Base-by-base conservation (phyloP, 2,113 vertebrate genomes). In the Cochlearius cochlearius region DNA sequence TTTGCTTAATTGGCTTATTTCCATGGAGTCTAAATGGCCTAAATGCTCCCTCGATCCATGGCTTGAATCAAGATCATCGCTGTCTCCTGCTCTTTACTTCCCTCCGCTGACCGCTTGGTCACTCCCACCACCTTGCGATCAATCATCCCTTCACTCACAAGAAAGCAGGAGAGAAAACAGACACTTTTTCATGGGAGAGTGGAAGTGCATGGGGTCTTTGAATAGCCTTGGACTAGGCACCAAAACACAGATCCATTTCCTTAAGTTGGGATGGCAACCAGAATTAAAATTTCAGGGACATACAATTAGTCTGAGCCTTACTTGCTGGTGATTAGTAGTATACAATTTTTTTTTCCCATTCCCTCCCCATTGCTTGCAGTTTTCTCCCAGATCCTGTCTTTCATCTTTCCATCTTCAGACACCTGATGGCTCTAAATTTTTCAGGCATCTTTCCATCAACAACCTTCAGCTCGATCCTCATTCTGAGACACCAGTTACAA, bases 11-110 rank as follows among this genome's bases (percentile, higher is more conserved):
- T 91, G 58, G 29, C 53, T 82, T 60, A 74, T 79, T 72, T 72
- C 39, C 39, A 30, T 12, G 56, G 34, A 86, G 26, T 8, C 25
- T 43, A 9, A 49, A 36, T 4, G 30, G 11, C 25, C 29, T 59
- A 25, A 74, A 41, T 9, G 15, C 9, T 77, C 26, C 18, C 32
- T 56, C 25, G 20, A 25, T 19, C 1, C 2, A 45, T 16, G n/a
- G 15, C 11, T 20, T 52, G 30, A 67, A 22, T 17, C 20, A 34
- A 45, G 18, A 38, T 8, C n/a, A 7, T 6, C 0, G 0, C 19
- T 53, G 5, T 15, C 49, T 72, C 30, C 74, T 64, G 47, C 60
- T 71, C 29, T 52, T 53, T 30, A 32, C 41, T 58, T 64, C 36
- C 50, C 63, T 62, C 32, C 19, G 0, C n/a, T 26, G 13, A n/a